These are phyloP conservation scores for Opisthocomus hoazin DNA, from an alignment of 2,113 vertebrate genomes.

Conservation along the genomic window DNA sequence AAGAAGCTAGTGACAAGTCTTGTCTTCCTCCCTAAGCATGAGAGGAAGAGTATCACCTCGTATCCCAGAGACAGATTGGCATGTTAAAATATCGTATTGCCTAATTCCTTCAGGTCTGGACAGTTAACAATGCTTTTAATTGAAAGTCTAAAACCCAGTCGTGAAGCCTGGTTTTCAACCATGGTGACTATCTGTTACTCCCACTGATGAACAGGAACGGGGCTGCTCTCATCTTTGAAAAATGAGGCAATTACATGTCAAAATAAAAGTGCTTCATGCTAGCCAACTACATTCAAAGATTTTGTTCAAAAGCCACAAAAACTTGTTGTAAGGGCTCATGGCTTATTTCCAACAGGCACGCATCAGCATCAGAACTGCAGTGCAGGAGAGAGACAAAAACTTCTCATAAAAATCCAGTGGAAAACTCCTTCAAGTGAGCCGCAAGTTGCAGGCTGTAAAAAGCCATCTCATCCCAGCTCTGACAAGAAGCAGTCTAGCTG, in stretches of 20 bases:
- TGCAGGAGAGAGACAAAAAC: not conserved
- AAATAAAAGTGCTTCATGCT: not conserved
- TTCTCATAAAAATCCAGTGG: not conserved
- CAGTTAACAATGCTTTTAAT: not conserved
- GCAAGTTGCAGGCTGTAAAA: not conserved
- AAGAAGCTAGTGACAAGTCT: not conserved
- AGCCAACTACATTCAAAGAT: not conserved
- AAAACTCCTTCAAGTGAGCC: not conserved
- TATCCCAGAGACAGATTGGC: not conserved
- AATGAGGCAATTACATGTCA: not conserved
- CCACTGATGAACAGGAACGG: not conserved
- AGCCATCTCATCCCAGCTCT: not conserved
- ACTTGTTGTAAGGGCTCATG: not conserved
- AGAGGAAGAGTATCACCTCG: not conserved
- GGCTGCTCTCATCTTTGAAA: not conserved
- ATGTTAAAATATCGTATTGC: not conserved
- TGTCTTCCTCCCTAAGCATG: not conserved
- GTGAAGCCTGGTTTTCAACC: not conserved
- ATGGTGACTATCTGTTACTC: not conserved
- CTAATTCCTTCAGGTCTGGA: not conserved
- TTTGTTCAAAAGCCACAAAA: not conserved
- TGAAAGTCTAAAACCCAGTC: not conserved
- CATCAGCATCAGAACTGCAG: not conserved
- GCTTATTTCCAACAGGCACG: not conserved
- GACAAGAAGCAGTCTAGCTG: not conserved